These are phyloP conservation scores for Rousettus leschenaultii DNA, from an alignment of 2,113 vertebrate genomes.

Conservation along the genomic window DNA sequence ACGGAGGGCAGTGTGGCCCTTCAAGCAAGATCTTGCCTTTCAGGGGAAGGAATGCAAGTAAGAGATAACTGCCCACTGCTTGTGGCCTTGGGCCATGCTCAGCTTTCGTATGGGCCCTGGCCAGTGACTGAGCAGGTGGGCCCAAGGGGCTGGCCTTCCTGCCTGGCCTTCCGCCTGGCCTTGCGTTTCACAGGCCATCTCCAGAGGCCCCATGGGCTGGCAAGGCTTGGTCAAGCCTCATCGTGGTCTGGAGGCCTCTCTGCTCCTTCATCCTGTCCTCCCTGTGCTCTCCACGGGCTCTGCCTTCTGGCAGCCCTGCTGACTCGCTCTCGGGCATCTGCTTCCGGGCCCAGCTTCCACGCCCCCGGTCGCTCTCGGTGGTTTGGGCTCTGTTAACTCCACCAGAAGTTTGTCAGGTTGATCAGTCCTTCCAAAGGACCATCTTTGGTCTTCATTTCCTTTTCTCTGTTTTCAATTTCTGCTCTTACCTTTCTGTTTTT, in stretches of 20 bases:
- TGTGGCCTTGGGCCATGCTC: neutral
- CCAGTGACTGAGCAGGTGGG: neutral
- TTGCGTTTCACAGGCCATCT: neutral
- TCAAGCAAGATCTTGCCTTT: neutral
- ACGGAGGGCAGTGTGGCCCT: neutral
- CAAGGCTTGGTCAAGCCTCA: neutral
- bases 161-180: neutral
- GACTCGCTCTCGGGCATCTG: no score
- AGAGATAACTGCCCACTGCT: neutral
- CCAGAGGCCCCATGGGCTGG: neutral
- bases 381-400: no score
- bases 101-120: neutral
- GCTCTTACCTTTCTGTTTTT: neutral
- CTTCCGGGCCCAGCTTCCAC: no score
- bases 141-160: accelerated
- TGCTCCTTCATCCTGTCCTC: neutral
- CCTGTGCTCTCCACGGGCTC: no score
- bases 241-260: neutral
- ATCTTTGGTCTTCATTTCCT: neutral
- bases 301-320: no score
- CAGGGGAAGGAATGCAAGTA: no score
- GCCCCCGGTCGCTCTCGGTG: neutral
- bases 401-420: neutral
- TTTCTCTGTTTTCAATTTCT: neutral
- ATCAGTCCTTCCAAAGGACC: neutral